Percentiles rank a stretch among this genome's conserved stretches.
These are phyloP conservation scores for Hydropsyche tenuis DNA, from an alignment of 1,140 invertebrate genomes.

Conservation along the genomic window DNA sequence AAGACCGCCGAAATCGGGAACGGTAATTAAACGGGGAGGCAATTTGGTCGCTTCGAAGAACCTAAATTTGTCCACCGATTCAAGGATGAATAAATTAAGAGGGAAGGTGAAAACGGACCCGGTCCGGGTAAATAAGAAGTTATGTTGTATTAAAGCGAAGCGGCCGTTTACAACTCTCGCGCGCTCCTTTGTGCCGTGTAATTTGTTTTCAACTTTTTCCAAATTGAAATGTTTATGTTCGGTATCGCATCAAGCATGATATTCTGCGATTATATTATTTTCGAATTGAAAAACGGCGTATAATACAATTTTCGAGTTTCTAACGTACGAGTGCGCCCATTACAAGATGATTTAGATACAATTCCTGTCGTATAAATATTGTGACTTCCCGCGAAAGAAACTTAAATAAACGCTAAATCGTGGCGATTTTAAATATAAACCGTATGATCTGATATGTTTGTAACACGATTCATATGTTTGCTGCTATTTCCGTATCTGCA, in stretches of 20 bases:
- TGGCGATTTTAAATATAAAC: neutral
- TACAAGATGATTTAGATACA: no score
- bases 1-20: neutral
- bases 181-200: no score
- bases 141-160: neutral
- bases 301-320: no score
- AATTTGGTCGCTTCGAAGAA: neutral
- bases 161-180: neutral
- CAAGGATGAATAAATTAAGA: slow-evolving; percentile 9
- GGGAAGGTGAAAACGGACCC: slow-evolving; percentile 3
- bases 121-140: slow-evolving; percentile 4
- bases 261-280: no score
- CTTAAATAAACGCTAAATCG: no score
- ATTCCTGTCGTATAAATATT: no score
- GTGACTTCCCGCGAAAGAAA: no score
- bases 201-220: no score
- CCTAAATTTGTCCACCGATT: slow-evolving; percentile 1
- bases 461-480: slow-evolving; percentile 1
- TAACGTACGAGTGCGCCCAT: no score
- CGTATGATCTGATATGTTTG: neutral
- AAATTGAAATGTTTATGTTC: no score
- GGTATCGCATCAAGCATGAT: no score
- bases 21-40: slow-evolving; percentile 3
- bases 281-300: no score
- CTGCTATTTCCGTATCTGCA: neutral